These are phyloP conservation scores for Cyanoramphus novaezelandiae DNA, from an alignment of 2,113 vertebrate genomes.

Conservation along the genomic window DNA sequence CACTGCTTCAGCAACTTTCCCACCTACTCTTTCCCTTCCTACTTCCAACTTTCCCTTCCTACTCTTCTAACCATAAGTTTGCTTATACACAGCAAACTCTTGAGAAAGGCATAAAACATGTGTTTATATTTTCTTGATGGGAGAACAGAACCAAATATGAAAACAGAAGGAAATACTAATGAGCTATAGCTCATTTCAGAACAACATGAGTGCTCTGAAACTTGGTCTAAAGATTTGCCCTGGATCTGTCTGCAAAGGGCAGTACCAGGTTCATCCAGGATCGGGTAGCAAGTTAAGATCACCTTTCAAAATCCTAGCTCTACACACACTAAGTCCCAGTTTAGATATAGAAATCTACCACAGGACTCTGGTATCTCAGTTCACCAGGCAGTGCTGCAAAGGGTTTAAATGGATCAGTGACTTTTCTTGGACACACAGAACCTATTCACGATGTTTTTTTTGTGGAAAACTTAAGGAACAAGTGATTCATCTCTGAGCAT, in stretches of 20 bases:
- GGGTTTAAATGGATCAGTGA: background rate
- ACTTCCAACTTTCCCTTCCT: background rate
- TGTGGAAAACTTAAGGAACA: background rate
- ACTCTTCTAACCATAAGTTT: background rate
- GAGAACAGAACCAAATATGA: background rate
- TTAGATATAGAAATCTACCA: background rate
- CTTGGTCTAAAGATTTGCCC: background rate
- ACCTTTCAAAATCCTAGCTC: background rate
- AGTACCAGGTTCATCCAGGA: background rate
- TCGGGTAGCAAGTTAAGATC: background rate
- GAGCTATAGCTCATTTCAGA: background rate
- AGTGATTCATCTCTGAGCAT: background rate
- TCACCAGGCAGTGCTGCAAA: background rate
- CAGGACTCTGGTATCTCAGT: background rate
- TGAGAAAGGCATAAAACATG: background rate
- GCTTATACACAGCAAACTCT: background rate
- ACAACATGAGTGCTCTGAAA: background rate
- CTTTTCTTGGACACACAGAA: background rate
- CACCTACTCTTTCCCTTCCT: background rate
- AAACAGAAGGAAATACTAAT: background rate
- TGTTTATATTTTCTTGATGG: background rate
- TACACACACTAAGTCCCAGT: background rate
- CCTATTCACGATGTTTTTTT: background rate
- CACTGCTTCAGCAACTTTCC: background rate
- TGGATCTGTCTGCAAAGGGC: background rate